Conservation (phyloP, 2,113 vertebrate species). For the Gallinago jamesoni region DNA sequence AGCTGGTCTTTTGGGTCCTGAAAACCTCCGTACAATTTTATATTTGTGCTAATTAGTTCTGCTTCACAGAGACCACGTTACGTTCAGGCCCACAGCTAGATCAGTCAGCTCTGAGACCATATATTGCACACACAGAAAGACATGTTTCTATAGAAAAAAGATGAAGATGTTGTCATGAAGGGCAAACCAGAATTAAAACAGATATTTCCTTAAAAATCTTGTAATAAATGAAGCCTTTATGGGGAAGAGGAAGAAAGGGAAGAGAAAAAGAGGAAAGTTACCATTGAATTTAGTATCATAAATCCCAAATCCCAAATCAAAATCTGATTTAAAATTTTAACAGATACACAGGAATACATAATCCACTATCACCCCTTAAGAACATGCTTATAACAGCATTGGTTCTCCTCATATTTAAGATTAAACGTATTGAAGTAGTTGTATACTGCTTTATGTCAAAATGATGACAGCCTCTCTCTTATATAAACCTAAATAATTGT, state of each 20-base stretch:
- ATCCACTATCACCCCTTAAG: not conserved
- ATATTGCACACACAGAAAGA: not conserved
- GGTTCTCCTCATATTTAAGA: not conserved
- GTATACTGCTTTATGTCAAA: not conserved
- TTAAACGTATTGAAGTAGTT: not conserved
- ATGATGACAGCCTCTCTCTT: not conserved
- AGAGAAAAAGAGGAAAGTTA: not conserved
- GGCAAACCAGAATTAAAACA: not conserved
- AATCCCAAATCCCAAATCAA: not conserved
- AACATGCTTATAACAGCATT: not conserved
- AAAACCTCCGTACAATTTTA: not conserved
- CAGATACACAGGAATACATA: not conserved
- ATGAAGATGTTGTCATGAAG: not conserved
- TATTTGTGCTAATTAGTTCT: slow-evolving; percentile 15
- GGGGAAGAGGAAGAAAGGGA: not conserved
- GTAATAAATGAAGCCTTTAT: not conserved
- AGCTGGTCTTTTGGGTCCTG: not conserved
- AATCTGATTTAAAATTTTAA: not conserved
- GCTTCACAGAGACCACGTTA: not conserved
- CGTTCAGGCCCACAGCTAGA: not conserved
- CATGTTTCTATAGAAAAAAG: not conserved
- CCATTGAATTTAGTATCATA: not conserved
- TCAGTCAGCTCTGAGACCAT: not conserved
- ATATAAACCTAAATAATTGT: not conserved
- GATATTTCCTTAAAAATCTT: not conserved